Evolutionary conservation across 2,888 invertebrate species (phyloP).

Genomic region (Tipula unca): DNA sequence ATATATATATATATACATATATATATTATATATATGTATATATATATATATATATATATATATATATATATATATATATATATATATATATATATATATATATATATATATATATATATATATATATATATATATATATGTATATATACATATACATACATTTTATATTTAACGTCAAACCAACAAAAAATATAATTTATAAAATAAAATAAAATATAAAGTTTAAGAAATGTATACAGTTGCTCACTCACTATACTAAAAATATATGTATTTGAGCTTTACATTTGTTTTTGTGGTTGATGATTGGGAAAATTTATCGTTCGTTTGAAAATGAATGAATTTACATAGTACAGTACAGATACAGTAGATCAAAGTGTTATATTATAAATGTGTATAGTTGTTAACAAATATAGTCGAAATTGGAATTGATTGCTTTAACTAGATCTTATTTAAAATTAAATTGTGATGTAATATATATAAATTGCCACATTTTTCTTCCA

Average conservation of each 20-base stretch:
- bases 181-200: not conserved
- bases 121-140: not conserved
- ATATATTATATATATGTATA: not conserved
- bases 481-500: too few relatives aligned
- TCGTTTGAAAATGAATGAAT: not conserved
- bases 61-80: not conserved
- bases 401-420: too few relatives aligned
- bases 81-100: not conserved
- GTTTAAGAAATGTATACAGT: not conserved
- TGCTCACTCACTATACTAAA: not conserved
- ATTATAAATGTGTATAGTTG: too few relatives aligned
- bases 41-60: not conserved
- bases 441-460: too few relatives aligned
- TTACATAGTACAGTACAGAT: too few relatives aligned
- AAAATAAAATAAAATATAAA: not conserved
- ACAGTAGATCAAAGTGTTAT: too few relatives aligned
- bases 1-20: not conserved
- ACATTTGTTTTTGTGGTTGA: not conserved
- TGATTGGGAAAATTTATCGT: not conserved
- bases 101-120: not conserved
- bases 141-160: not conserved
- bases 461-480: too few relatives aligned
- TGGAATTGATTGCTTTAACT: too few relatives aligned
- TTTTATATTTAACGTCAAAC: not conserved
- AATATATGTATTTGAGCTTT: not conserved